phyloP scores from a whole-genome alignment of 1,140 invertebrate species.

The Heliconius himera region DNA sequence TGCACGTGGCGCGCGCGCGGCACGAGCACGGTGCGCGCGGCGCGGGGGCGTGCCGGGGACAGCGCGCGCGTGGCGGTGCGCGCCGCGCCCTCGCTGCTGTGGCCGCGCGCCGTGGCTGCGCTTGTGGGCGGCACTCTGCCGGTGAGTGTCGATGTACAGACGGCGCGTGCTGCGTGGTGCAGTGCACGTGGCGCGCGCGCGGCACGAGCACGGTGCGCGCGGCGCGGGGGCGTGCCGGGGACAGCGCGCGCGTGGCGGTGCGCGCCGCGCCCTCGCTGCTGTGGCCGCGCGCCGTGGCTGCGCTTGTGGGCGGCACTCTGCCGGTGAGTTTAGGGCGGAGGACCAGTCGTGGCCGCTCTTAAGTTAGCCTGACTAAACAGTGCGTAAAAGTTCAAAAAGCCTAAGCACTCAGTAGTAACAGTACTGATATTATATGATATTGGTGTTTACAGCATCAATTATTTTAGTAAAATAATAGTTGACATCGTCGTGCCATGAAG shows the following conservation, averaged over 20 bases:
- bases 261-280: conserved; percentile 63
- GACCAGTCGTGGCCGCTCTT: too few relatives aligned
- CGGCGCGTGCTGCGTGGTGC: conserved; percentile 71
- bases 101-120: conserved; percentile 58
- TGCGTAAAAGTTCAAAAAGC: too few relatives aligned
- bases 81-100: conserved; percentile 63
- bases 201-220: conserved; percentile 60
- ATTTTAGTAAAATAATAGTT: too few relatives aligned
- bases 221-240: conserved; percentile 56
- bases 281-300: conserved; percentile 60
- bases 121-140: conserved; percentile 58
- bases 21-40: conserved; percentile 56
- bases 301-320: conserved; percentile 52
- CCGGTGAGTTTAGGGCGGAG: conserved; percentile 51
- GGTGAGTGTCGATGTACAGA: conserved; percentile 63
- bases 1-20: conserved; percentile 55
- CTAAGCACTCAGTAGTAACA: too few relatives aligned
- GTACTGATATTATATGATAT: too few relatives aligned
- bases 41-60: conserved; percentile 57
- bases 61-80: conserved; percentile 58
- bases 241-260: conserved; percentile 58
- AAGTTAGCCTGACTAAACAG: too few relatives aligned
- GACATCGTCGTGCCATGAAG: too few relatives aligned
- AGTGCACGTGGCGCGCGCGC: conserved; percentile 52
- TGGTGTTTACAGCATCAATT: too few relatives aligned